Evolutionary conservation across 2,797 vertebrate species (phyloP).

Genomic region (Sebastes jordani): DNA sequence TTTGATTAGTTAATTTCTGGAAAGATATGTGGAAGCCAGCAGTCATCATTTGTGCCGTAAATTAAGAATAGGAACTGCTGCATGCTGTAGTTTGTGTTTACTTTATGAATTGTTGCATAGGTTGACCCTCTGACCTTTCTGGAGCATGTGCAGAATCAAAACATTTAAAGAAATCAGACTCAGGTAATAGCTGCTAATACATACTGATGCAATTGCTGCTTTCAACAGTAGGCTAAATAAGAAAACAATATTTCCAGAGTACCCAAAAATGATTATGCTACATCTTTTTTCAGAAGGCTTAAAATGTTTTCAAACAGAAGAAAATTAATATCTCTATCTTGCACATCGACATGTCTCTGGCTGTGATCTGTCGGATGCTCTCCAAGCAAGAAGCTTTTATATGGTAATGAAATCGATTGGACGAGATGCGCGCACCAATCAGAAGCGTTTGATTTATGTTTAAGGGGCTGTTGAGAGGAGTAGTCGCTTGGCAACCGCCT

Average conservation of each 20-base stretch:
- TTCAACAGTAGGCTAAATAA: background rate
- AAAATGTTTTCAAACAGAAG: background rate
- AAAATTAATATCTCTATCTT: background rate
- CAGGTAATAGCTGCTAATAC: background rate
- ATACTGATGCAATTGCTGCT: background rate
- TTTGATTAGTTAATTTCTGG: background rate
- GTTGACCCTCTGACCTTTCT: background rate
- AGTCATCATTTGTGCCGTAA: background rate
- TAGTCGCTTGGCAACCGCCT: constrained; percentile 78
- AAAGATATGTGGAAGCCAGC: too few species aligned
- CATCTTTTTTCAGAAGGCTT: too few species aligned
- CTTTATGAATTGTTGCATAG: background rate
- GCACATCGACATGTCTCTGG: background rate
- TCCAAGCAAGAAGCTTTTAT: constrained; percentile 66
- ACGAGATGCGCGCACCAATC: constrained; percentile 68
- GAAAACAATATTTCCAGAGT: background rate
- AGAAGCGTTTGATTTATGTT: constrained; percentile 74
- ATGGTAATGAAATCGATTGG: constrained; percentile 75
- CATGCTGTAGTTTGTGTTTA: background rate
- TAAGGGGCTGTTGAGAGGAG: constrained; percentile 67
- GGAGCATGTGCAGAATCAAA: background rate
- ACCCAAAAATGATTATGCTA: rapidly evolving
- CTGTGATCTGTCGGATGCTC: constrained; percentile 39
- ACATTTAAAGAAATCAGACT: background rate
- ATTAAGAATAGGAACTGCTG: background rate